These are phyloP conservation scores for Gisinianus flammeolus DNA, from an alignment of 2,888 invertebrate genomes.

Conservation along the genomic window DNA sequence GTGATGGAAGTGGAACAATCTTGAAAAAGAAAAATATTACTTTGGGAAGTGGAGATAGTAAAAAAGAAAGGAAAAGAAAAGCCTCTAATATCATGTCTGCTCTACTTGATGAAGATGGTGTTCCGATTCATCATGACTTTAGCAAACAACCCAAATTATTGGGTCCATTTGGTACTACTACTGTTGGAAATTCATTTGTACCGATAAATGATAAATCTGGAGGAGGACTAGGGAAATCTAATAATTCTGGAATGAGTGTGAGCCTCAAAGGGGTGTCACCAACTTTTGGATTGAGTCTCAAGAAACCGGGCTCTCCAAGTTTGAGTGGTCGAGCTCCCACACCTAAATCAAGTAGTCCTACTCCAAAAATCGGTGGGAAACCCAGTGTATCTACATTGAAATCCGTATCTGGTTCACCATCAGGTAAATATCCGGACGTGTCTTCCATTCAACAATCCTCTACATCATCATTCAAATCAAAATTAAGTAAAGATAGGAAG, in stretches of 20 bases:
- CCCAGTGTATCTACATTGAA: slow-evolving; percentile 57
- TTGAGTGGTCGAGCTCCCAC: slow-evolving; percentile 7
- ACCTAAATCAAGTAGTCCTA: slow-evolving; percentile 37
- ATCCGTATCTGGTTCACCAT: slow-evolving; percentile 51
- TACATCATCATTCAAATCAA: slow-evolving; percentile 9
- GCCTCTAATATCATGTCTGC: slow-evolving; percentile 30
- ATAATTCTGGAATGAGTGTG: slow-evolving; percentile 20
- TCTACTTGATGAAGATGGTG: slow-evolving; percentile 34
- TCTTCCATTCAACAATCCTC: neutral
- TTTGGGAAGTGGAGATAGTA: slow-evolving; percentile 1
- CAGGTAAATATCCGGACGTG: slow-evolving; percentile 21
- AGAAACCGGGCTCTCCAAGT: slow-evolving; percentile 28
- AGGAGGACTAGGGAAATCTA: neutral
- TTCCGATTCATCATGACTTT: slow-evolving; percentile 29
- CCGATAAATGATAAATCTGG: neutral
- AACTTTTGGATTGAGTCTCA: slow-evolving; percentile 16
- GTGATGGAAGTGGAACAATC: slow-evolving; percentile 42
- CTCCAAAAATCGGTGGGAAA: slow-evolving; percentile 49
- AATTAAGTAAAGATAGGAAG: slow-evolving; percentile 28
- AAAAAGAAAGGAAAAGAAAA: slow-evolving; percentile 41
- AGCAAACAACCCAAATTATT: slow-evolving; percentile 37
- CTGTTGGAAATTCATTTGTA: neutral
- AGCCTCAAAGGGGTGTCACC: slow-evolving; percentile 24
- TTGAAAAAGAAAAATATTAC: slow-evolving; percentile 9
- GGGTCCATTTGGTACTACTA: slow-evolving; percentile 19